Evolutionary conservation across 2,888 invertebrate genomes (phyloP).

Genomic region (Diadromus collaris): DNA sequence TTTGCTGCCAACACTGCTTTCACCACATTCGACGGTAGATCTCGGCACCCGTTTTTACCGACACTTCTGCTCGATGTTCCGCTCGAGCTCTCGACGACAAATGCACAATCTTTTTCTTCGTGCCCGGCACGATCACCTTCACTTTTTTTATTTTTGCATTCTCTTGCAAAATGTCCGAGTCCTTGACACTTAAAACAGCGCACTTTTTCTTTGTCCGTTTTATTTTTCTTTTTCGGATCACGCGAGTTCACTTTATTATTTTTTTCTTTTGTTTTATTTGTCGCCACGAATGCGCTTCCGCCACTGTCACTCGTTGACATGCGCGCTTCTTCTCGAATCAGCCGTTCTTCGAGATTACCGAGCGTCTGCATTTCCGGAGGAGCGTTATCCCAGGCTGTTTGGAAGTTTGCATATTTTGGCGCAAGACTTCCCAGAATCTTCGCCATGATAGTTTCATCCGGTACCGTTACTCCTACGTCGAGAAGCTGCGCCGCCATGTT

Average conservation of each 20-base stretch:
- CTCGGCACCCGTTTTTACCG: not conserved
- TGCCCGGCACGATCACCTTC: too few species aligned
- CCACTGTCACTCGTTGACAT: not conserved
- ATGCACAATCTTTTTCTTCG: not conserved
- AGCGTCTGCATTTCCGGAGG: not conserved
- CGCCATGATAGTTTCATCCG: slow-evolving; percentile 40
- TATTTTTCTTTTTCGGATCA: not conserved
- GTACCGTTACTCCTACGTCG: slow-evolving; percentile 41
- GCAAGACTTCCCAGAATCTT: slow-evolving; percentile 44
- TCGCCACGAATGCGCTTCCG: not conserved
- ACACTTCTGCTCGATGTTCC: not conserved
- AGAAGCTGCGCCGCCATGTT: slow-evolving; percentile 43
- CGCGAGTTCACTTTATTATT: not conserved
- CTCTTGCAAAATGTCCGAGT: not conserved
- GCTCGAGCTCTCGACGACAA: not conserved
- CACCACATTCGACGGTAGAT: not conserved
- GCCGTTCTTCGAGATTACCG: not conserved
- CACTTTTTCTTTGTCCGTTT: not conserved
- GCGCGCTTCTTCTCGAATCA: not conserved
- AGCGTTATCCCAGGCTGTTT: slow-evolving; percentile 52
- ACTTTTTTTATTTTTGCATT: not conserved
- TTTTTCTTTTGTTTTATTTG: not conserved
- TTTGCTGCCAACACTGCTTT: not conserved
- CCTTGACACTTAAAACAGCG: not conserved
- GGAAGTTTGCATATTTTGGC: slow-evolving; percentile 33